Base-by-base conservation (phyloP, 2,888 invertebrate species). In the Aphelenchoides bicaudatus region DNA sequence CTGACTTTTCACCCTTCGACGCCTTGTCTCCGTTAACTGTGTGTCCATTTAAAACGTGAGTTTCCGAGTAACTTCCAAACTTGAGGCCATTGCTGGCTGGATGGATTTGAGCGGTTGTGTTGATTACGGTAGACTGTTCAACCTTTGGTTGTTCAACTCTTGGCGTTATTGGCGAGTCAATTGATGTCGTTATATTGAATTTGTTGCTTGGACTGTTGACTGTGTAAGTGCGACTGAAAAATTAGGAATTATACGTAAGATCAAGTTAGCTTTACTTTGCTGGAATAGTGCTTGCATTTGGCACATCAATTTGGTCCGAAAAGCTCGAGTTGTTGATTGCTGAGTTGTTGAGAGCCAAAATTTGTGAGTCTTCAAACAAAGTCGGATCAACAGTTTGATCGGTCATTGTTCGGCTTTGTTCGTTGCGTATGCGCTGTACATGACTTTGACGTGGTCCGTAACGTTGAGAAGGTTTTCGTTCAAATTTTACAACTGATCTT, bases 391-490 rank as follows among this genome's bases (percentile, higher is more conserved):
- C 23, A 8, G 10, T 10, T 6, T 19, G 10, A 8, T 6, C 43
- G 16, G 43, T n/a, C 8, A 25, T n/a, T 8, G 43, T 25, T 19
- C 43, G 27, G 49, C 61, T 54, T 4, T 16, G 30, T 27, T 54
- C 39, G 37, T 59, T 53, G 19, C 55, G 49, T 29, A 49, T 43
- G 19, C 56, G 43, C 19, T 64, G 57, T 39, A 91, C 87, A 79
- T 91, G 91, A 62, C 90, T 90, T 79, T 91, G 91, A 56, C 94
- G 84, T 55, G 91, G 85, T 30, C 93, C 93, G 80, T 91, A 96
- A 63, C 96, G 84, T 81, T 98, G 96, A 82, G 92, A 93, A 0
- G 96, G 94, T 53, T 92, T 85, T 61, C 98, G 85, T 82, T 98
- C 96, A 80, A 98, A 91, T 79, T 92, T 91, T 4, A 93, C 93